phyloP scores from a whole-genome alignment of 2,888 invertebrate genomes.

The Tricholauxania praeusta region DNA sequence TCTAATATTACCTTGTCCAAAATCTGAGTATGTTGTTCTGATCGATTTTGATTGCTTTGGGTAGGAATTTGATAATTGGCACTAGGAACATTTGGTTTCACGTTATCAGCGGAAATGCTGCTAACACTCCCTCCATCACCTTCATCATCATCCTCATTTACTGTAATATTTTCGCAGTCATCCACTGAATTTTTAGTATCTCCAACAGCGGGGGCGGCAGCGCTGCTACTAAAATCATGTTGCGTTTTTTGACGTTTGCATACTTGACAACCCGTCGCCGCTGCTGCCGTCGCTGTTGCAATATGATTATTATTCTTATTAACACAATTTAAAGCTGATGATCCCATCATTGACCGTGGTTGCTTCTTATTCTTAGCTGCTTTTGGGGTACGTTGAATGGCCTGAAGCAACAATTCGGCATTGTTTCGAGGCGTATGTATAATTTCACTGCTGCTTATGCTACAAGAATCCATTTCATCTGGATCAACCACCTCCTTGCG shows the following conservation, averaged over 20 bases:
- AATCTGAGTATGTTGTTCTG: constrained; percentile 11
- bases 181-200: constrained; percentile 6
- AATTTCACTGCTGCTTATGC: constrained; percentile 57
- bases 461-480: constrained; percentile 47
- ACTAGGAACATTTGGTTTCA: neutral
- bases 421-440: constrained; percentile 67
- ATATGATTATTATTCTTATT: constrained; percentile 45
- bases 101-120: neutral
- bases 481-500: constrained; percentile 49
- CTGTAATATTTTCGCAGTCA: neutral
- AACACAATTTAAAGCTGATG: constrained; percentile 31
- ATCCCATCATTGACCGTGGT: constrained; percentile 36
- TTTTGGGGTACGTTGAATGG: constrained; percentile 71
- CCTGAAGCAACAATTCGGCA: constrained; percentile 71
- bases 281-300: neutral
- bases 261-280: constrained; percentile 60
- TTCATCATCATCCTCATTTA: constrained; percentile 40
- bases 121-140: constrained; percentile 35
- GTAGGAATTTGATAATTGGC: neutral
- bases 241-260: constrained; percentile 68
- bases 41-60: neutral
- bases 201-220: constrained; percentile 37
- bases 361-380: constrained; percentile 61
- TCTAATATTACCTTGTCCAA: constrained; percentile 45
- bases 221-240: constrained; percentile 56